Base-by-base conservation (phyloP, 35 echinoderm and acorn worm genomes). In the Ptychodera flava region DNA sequence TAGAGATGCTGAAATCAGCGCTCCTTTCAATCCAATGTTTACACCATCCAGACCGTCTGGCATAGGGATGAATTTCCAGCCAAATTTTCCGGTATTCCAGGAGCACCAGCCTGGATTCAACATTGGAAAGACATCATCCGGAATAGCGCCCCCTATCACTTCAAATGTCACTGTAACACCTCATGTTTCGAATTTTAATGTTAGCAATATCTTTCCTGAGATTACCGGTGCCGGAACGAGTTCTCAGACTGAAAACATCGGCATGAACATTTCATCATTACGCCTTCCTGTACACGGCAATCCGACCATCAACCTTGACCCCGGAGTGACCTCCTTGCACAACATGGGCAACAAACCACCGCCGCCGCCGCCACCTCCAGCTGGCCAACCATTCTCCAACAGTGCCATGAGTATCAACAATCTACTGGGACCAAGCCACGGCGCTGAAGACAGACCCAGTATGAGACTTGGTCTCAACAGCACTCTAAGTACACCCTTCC, bases 11-110 rank as follows among this genome's bases (percentile, higher is more conserved):
- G 90, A 91, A 22, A 87, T 91, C 33, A 64, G 45, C 45, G 78
- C 78, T 64, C 87, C 91, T 29, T 91, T 91, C 80, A 85, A 91
- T 32, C 36, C 37, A 28, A 83, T 91, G 85, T 91, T 91, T 81
- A 31, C 85, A 78, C 85, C 29, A n/a, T 80, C 29, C 31, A 38
- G 37, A 82, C 90, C 28, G 83, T 87, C 38, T 77, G 38, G 12
- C 78, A 82, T 79, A 27, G 31, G 81, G 15, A 83, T 87, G 36
- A 79, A 89, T 34, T 79, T 91, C 29, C 32, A 53, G 76, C 90
- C 86, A 38, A 91, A 91, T 35, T 91, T 86, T 34, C 80, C 90
- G 0, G 80, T 91, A 35, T 91, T 91, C 37, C 80, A 84, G 22
- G 90, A 91, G 16, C 85, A 87, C 81, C 53, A 85, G 30, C n/a